Conservation (phyloP, 2,888 invertebrate genomes). For the Epiperipatus broadwayi region DNA sequence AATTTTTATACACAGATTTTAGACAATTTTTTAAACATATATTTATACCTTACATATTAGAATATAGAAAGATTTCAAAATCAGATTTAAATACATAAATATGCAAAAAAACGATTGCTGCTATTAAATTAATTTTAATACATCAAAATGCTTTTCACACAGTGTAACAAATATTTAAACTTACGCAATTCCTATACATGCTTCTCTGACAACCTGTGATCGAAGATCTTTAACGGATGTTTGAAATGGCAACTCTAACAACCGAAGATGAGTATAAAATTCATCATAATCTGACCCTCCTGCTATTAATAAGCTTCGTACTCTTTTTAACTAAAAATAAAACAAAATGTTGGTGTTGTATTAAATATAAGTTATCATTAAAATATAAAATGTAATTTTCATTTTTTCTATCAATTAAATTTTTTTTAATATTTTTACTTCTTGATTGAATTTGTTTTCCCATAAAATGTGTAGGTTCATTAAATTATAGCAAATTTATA, state of each 20-base stretch:
- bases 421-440: constrained; percentile 11
- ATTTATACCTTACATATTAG: neutral
- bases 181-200: constrained; percentile 77
- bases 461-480: no score
- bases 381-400: no score
- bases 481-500: no score
- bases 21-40: constrained; percentile 1
- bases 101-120: constrained; percentile 1
- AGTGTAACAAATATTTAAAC: constrained; percentile 17
- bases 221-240: constrained; percentile 64
- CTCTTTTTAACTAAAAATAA: constrained; percentile 50
- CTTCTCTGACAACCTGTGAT: constrained; percentile 86
- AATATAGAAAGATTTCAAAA: constrained; percentile 6
- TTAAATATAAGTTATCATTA: constrained; percentile 14
- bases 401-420: neutral
- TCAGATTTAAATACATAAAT: neutral
- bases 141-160: constrained; percentile 14
- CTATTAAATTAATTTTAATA: constrained; percentile 7
- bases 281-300: constrained; percentile 54
- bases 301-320: constrained; percentile 60
- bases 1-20: no score
- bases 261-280: constrained; percentile 54
- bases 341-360: constrained; percentile 15
- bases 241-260: constrained; percentile 58
- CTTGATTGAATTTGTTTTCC: no score